phyloP scores from a whole-genome alignment of 2,888 invertebrate species.

The Xiphydria camelus region DNA sequence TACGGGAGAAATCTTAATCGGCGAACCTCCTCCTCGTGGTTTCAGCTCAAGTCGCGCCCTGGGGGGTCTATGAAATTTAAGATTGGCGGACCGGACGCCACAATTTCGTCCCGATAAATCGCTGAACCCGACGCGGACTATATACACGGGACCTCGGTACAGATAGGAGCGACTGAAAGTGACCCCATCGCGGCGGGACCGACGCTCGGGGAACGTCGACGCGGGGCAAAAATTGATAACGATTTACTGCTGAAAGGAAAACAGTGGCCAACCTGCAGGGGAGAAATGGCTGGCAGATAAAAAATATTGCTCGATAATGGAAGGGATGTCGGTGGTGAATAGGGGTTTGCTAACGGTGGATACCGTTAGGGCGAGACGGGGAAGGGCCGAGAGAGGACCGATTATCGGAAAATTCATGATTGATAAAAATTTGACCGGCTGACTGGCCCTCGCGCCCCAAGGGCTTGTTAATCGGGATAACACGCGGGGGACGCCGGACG shows the following conservation, averaged over 20 bases:
- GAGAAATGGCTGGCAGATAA: slow-evolving; percentile 7
- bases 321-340: slow-evolving; percentile 4
- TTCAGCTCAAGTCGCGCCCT: too few species aligned
- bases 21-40: too few species aligned
- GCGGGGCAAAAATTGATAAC: slow-evolving; percentile 3
- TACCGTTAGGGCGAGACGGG: slow-evolving; percentile 8
- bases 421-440: slow-evolving; percentile 18
- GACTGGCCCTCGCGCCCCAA: slow-evolving; percentile 10
- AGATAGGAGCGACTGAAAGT: not conserved
- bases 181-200: not conserved
- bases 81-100: not conserved
- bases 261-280: slow-evolving; percentile 1
- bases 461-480: slow-evolving; percentile 26
- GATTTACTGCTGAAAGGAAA: slow-evolving; percentile 1
- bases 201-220: not conserved
- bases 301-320: slow-evolving; percentile 8
- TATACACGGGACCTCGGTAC: not conserved
- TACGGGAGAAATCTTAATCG: too few species aligned
- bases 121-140: not conserved
- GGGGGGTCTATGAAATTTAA: too few species aligned
- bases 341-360: slow-evolving; percentile 3
- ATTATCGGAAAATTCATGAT: slow-evolving; percentile 28
- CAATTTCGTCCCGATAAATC: not conserved
- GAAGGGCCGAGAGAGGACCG: slow-evolving; percentile 9
- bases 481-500: slow-evolving; percentile 19